Base-by-base conservation (phyloP, 2,113 vertebrate genomes). In the Mormyrus lacerda region DNA sequence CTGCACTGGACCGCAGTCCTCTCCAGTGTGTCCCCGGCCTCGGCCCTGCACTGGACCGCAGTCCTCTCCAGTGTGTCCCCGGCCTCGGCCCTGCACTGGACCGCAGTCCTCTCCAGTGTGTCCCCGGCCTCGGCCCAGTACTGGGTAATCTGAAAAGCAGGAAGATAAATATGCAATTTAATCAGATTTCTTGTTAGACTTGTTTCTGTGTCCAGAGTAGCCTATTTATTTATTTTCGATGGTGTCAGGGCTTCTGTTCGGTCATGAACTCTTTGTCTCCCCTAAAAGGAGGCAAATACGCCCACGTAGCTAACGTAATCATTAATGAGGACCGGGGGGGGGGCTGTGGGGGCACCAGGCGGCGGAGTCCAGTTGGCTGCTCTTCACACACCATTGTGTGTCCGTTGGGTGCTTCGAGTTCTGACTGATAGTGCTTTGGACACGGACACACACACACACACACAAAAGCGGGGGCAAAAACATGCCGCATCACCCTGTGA, bases 291-390 rank as follows among this genome's bases (percentile, higher is more conserved):
- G 15, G 9, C 85, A 76, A 53, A 53, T 58, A 61, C 48, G 48
- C 31, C 47, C 19, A 69, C 39, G n/a, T 3, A 9, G 51, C n/a
- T 19, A 93, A 31, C 94, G 44, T 95, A 96, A 96, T 95, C 39
- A 96, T 95, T 95, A 94, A 91, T 92, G 91, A 31, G 47, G 55
- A 53, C 47, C 47, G 19, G 65, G 24, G 53, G n/a, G n/a, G n/a
- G n/a, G n/a, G n/a, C n/a, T n/a, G n/a, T n/a, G n/a, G n/a, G n/a
- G 86, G 48, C 90, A 91, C 73, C 87, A 6, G 92, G 92, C 90
- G 91, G 92, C 69, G 90, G 92, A 93, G 91, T 92, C 88, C 39
- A 92, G 31, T n/a, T 89, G 48, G 5, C 39, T 17, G 39, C 65
- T 47, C 27, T 61, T 35, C 27, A 42, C 69, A 24, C 31, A 35